Evolutionary conservation across 2,888 invertebrate species (phyloP).

Genomic region (Trissonchulus sp.): DNA sequence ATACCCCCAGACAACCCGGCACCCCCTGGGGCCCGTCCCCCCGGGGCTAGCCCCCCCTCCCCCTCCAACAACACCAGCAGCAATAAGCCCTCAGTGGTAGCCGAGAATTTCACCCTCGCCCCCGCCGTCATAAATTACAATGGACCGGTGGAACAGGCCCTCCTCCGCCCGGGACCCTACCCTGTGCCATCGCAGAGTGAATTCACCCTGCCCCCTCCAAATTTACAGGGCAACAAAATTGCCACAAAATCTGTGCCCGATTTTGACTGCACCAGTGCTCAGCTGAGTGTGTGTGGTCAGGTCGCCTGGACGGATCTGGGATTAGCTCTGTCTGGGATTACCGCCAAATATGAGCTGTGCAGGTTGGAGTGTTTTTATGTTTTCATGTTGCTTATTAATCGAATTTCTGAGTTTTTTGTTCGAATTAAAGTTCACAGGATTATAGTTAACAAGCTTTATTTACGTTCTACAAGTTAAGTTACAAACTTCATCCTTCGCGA

Average conservation of each 20-base stretch:
- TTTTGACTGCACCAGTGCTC: slow-evolving; percentile 15
- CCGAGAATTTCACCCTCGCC: not conserved
- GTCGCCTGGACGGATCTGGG: slow-evolving; percentile 25
- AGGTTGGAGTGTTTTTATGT: slow-evolving; percentile 7
- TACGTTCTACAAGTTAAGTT: no score
- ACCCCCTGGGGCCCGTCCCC: no score
- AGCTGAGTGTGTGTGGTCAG: slow-evolving; percentile 19
- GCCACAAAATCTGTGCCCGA: not conserved
- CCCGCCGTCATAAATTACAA: not conserved
- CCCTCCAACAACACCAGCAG: no score
- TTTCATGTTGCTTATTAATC: no score
- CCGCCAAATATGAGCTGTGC: slow-evolving; percentile 20
- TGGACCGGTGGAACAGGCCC: not conserved
- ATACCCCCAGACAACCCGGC: no score
- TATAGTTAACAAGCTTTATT: no score
- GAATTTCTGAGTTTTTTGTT: no score
- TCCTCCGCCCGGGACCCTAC: not conserved
- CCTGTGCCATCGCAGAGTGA: not conserved
- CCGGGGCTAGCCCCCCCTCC: no score
- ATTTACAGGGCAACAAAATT: not conserved
- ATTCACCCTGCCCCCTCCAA: not conserved
- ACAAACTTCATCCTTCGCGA: no score
- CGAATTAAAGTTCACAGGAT: no score
- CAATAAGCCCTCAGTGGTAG: no score
- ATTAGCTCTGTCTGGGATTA: slow-evolving; percentile 23